Evolutionary conservation across 2,113 vertebrate species (phyloP).

Genomic region (Strix uralensis): DNA sequence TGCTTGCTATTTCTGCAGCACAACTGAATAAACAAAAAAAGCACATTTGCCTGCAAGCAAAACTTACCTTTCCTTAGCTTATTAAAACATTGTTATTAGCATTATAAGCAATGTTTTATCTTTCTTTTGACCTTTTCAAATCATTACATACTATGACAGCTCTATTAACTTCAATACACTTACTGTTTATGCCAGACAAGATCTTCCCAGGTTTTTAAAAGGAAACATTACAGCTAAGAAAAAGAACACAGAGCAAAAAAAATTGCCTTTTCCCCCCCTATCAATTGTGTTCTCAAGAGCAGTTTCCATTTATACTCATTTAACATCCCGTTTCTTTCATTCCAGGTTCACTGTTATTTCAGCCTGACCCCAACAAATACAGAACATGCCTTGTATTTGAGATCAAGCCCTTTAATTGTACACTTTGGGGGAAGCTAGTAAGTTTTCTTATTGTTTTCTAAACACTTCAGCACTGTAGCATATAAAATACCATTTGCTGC

Average conservation of each 20-base stretch:
- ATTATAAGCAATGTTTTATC: not conserved
- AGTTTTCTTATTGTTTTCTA: not conserved
- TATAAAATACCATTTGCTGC: not conserved
- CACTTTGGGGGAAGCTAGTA: not conserved
- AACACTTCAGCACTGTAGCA: not conserved
- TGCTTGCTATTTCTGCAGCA: not conserved
- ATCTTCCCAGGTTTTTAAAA: not conserved
- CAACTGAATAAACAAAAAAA: not conserved
- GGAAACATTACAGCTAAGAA: not conserved
- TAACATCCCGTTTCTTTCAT: not conserved
- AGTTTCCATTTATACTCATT: not conserved
- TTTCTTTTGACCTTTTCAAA: not conserved
- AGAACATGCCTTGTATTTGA: not conserved
- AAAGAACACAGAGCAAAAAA: not conserved
- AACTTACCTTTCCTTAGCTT: not conserved
- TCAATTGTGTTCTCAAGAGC: not conserved
- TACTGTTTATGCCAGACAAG: not conserved
- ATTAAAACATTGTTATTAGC: not conserved
- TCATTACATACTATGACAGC: not conserved
- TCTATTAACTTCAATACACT: not conserved
- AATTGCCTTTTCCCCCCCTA: not conserved
- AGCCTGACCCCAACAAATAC: not conserved
- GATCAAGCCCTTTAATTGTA: not conserved
- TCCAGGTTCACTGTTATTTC: not conserved
- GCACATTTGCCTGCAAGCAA: rapidly evolving